phyloP scores from a whole-genome alignment of 2,888 invertebrate genomes.

The Melieria picta region DNA sequence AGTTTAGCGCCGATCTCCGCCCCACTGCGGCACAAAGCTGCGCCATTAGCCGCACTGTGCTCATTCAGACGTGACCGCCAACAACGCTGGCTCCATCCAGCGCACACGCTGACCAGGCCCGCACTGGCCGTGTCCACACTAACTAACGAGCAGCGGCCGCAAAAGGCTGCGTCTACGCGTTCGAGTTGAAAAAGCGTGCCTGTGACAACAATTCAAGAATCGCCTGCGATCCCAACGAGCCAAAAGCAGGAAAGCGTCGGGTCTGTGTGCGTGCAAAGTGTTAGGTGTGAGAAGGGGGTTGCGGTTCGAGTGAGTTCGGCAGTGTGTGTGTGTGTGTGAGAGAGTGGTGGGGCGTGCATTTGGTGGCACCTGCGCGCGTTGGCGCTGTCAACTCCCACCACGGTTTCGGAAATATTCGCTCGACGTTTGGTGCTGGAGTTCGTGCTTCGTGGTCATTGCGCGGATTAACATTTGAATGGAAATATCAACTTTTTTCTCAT shows the following conservation, averaged over 20 bases:
- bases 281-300: background rate
- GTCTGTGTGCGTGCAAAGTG: conserved; percentile 3
- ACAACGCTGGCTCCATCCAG: background rate
- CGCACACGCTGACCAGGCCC: background rate
- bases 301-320: conserved; percentile 1
- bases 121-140: background rate
- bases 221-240: background rate
- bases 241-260: background rate
- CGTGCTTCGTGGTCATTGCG: conserved; percentile 35
- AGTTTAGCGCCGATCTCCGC: conserved; percentile 8
- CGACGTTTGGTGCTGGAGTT: conserved; percentile 14
- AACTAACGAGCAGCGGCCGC: too few species aligned
- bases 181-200: background rate
- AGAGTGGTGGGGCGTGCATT: background rate
- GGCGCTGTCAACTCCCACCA: conserved; percentile 22
- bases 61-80: conserved; percentile 46
- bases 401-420: conserved; percentile 13
- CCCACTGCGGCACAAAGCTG: background rate
- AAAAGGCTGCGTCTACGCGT: background rate
- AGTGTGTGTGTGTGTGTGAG: background rate
- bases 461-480: conserved; percentile 37
- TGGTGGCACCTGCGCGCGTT: conserved; percentile 18
- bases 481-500: background rate
- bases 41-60: conserved; percentile 24
- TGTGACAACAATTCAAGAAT: conserved; percentile 10